A percentile compares a stretch with the other conserved stretches of the same genome.
Conservation (phyloP, 2,888 invertebrate genomes). For the Meghimatium bilineatum region DNA sequence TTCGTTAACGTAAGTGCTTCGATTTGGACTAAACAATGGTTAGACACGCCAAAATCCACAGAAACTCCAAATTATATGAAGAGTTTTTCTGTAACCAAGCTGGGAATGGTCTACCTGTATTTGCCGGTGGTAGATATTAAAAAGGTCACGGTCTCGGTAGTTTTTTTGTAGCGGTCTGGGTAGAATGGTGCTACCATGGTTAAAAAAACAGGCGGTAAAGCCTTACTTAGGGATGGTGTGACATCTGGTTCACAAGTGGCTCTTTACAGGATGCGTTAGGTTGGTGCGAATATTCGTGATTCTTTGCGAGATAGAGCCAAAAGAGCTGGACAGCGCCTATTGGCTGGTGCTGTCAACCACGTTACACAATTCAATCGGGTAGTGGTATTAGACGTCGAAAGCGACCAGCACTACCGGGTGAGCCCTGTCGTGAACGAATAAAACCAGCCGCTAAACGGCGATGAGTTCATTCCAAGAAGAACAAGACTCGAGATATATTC, state of each 20-base stretch:
- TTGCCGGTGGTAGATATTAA: neutral
- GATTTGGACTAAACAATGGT: neutral
- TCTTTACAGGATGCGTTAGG: constrained; percentile 16
- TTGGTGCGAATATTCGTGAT: neutral
- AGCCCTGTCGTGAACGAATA: neutral
- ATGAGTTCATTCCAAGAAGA: neutral
- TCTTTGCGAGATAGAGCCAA: neutral
- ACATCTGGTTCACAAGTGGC: constrained; percentile 13
- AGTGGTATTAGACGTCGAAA: neutral
- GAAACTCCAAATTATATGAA: neutral
- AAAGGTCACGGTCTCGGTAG: neutral
- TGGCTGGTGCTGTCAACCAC: neutral
- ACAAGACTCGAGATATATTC: neutral
- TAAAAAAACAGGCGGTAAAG: constrained; percentile 36
- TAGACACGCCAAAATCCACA: neutral
- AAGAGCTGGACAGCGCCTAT: neutral
- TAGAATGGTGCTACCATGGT: constrained; percentile 23
- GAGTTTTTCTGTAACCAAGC: neutral
- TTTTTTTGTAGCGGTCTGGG: constrained; percentile 11
- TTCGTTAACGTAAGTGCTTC: neutral
- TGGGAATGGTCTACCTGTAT: neutral
- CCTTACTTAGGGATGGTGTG: constrained; percentile 21
- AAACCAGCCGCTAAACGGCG: neutral
- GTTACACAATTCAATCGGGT: neutral
- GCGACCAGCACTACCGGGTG: neutral